Base-by-base conservation (phyloP, 2,888 invertebrate species). In the Cremastinae sp. region DNA sequence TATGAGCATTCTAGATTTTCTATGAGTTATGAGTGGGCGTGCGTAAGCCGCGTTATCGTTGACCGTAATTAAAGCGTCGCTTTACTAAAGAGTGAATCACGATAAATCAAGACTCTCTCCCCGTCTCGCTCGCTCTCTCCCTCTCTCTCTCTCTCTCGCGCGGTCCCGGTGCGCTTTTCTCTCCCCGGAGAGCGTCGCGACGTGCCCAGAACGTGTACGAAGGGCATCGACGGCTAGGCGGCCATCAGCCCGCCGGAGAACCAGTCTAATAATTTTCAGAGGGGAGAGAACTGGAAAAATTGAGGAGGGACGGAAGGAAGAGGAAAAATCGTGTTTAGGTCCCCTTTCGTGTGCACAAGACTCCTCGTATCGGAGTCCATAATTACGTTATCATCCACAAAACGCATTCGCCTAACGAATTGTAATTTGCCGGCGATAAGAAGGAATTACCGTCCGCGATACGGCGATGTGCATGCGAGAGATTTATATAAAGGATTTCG, bases 361-460 rank as follows among this genome's bases (percentile, higher is more conserved):
- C n/a, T 12, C 54, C 22, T 47, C 38, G 43, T 59, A 73, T 64
- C 77, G 79, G 79, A 81, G 81, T 84, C 80, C 81, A 80, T 83
- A 84, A 86, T 86, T 86, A 86, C 83, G 82, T 82, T 84, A 84
- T 86, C 84, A 82, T 51, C 72, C 75, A 56, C 79, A 80, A 82
- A 85, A 85, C 82, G 81, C 84, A 83, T 79, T 81, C 84, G 43
- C 66, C 84, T 85, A 85, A 86, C 86, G 84, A 84, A 86, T 86
- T 86, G 84, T 85, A 84, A 82, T 82, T 84, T 80, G 78, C 70
- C 58, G 36, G 59, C 80, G 85, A 86, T 86, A 86, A 81, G 80
- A 81, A 80, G 79, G 79, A 81, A 84, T 81, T 81, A 81, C 78
- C 76, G 64, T 51, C 16, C 43, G 43, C 65, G 81, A 78, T 80